Evolutionary conservation across 2,113 vertebrate species (phyloP).

Genomic region (Amia ocellicauda): DNA sequence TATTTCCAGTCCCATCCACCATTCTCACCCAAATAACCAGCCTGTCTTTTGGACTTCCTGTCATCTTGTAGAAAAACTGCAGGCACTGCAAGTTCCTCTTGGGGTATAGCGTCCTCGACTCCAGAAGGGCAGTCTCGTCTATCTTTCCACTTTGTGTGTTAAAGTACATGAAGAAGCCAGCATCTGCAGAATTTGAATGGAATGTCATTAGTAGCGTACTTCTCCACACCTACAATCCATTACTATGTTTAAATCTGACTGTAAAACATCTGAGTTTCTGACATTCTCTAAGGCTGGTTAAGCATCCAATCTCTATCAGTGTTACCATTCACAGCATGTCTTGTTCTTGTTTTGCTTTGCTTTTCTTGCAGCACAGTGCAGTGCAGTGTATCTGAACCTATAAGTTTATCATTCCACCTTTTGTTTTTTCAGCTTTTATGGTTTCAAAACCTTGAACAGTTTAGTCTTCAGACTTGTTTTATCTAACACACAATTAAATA

Average conservation of each 20-base stretch:
- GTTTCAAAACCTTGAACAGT: too few relatives aligned
- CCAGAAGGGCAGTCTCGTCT: conserved; percentile 72
- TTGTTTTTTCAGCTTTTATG: too few relatives aligned
- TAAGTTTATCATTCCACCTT: too few relatives aligned
- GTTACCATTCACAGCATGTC: too few relatives aligned
- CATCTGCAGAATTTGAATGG: conserved; percentile 49
- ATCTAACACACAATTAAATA: background rate
- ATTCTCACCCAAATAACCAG: conserved; percentile 77
- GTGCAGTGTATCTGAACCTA: too few relatives aligned
- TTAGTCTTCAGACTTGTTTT: background rate
- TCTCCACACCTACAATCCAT: too few relatives aligned
- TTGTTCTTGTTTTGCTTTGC: too few relatives aligned
- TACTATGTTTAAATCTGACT: too few relatives aligned
- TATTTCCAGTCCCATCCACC: conserved; percentile 75
- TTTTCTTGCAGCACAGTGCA: too few relatives aligned
- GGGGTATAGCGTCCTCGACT: conserved; percentile 84
- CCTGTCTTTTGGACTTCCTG: conserved; percentile 69
- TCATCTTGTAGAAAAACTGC: conserved; percentile 89
- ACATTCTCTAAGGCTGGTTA: too few relatives aligned
- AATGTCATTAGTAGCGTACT: background rate
- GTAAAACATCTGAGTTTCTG: too few relatives aligned
- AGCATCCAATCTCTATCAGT: too few relatives aligned
- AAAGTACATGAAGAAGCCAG: conserved; percentile 81
- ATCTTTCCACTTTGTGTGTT: conserved; percentile 54
- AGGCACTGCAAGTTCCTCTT: conserved; percentile 81